Evolutionary conservation across 2,113 vertebrate species (phyloP), one percentile per base, ranked within the genome.

Genomic region (Amia ocellicauda): DNA sequence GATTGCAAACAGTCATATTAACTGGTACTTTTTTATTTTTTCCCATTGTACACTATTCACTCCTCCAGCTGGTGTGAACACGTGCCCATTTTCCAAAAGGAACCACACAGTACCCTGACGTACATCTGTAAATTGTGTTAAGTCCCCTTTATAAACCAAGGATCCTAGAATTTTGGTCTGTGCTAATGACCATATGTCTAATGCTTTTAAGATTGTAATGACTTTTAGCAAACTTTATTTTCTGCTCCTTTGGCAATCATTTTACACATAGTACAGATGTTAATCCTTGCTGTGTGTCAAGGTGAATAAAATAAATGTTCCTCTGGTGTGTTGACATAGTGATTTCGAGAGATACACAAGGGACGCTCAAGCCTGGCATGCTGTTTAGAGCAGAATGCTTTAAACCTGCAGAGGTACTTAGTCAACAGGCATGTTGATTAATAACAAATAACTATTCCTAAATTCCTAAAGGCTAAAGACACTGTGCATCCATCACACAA

Each of bases 61-160:
- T 71, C 66, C 42, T 54, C 31, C 54, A 85, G 69, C 75, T 83
- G 73, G 69, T 70, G 17, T 29, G 73, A 78, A 72, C 67, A 72
- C 74, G 74, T 78, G 53, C 64, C 68, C 70, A 62, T 56, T 69
- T 78, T 78, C 60, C 71, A 81, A 64, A n/a, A 47, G 45, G n/a
- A 47, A 47, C 45, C 45, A 54, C 51, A 54, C 22, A 54, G 22
- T 54, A 13, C 51, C 51, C 24, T 20, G 11, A 47, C 13, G 45
- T 19, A 47, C 16, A 47, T 47, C 14, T 47, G 45, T 47, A 19
- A 17, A 16, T 47, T 47, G 45, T 16, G 45, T 19, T 47, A 5
- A 16, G 14, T 42, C 31, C 47, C 20, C 20, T 50, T 22, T 50
- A 50, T 50, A 50, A 50, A 50, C 47, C 31, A 36, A 50, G 20